Percentiles rank a stretch among this genome's conserved stretches.
Evolutionary conservation across 1,140 invertebrate species (phyloP).

Genomic region (Drosophila chauvacae): DNA sequence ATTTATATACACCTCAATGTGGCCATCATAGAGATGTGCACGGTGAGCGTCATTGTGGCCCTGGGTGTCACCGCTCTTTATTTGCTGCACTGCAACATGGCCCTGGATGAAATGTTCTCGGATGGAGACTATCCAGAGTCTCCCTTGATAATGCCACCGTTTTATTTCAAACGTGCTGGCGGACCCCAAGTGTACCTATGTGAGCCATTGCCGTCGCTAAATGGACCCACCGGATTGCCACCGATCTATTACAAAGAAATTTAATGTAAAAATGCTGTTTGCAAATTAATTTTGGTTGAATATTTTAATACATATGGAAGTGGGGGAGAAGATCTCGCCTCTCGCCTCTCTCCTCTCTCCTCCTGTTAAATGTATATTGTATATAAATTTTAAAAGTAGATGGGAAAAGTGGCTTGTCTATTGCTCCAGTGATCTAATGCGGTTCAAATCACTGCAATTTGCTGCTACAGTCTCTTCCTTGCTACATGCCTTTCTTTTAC

Average conservation of each 20-base stretch:
- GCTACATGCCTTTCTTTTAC: constrained; percentile 51
- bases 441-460: not conserved
- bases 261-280: not conserved
- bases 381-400: not conserved
- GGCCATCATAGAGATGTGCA: not conserved
- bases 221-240: not conserved
- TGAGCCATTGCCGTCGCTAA: not conserved
- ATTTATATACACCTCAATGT: not conserved
- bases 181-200: not conserved
- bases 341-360: not conserved
- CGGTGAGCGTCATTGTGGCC: not conserved
- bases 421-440: constrained; percentile 20
- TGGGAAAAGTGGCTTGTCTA: not conserved
- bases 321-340: not conserved
- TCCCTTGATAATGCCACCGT: not conserved
- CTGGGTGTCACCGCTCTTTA: not conserved
- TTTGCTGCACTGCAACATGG: not conserved
- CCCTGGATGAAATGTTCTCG: not conserved
- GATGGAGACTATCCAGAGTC: accelerated
- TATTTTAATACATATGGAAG: not conserved
- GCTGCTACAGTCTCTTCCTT: constrained; percentile 31
- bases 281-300: not conserved
- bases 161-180: not conserved
- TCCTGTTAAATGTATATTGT: not conserved
- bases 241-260: not conserved